These are phyloP conservation scores for Lophura swinhoii DNA, from an alignment of 2,797 vertebrate genomes.

Conservation along the genomic window DNA sequence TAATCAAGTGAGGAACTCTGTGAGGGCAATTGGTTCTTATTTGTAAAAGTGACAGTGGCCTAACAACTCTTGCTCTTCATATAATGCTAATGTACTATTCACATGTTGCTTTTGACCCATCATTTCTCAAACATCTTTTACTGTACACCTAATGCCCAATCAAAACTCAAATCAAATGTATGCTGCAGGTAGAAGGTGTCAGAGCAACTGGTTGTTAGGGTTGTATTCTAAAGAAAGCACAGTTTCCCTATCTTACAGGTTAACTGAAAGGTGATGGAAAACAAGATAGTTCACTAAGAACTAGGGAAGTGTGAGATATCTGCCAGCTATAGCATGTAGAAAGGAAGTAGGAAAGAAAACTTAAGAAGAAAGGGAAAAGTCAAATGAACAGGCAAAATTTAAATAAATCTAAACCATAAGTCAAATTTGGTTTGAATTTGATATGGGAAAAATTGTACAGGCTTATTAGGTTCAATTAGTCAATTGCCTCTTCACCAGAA, in stretches of 20 bases:
- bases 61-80: neutral
- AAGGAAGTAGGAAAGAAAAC: neutral
- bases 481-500: neutral
- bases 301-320: neutral
- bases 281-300: neutral
- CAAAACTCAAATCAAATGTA: conserved; percentile 11
- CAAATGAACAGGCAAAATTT: neutral
- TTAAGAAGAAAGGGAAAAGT: neutral
- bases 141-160: neutral
- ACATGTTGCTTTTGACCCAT: conserved; percentile 9
- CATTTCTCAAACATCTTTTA: conserved; percentile 20
- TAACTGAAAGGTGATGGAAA: neutral
- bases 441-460: neutral
- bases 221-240: neutral
- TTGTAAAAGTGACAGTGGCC: conserved; percentile 1
- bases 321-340: neutral
- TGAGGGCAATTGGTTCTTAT: neutral
- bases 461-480: neutral
- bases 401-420: neutral
- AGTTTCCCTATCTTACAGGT: neutral
- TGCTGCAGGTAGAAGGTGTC: conserved; percentile 13
- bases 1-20: conserved; percentile 8
- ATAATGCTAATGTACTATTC: neutral
- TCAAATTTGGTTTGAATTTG: neutral
- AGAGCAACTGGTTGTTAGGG: neutral